Evolutionary conservation across 2,888 invertebrate genomes (phyloP).

Genomic region (Tachina grossa): DNA sequence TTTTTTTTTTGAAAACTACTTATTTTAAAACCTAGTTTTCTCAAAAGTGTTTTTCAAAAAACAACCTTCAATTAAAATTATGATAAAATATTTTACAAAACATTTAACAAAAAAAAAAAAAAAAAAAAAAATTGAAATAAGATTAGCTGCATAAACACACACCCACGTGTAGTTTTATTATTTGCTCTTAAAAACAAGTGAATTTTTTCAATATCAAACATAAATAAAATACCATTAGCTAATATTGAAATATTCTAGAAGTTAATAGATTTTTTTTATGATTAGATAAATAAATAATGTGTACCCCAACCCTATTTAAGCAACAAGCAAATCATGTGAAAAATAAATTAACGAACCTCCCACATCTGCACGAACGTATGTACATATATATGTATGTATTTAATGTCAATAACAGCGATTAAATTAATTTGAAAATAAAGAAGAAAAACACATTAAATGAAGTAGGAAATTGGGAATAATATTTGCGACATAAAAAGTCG

Average conservation of each 20-base stretch:
- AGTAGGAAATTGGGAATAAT: not conserved
- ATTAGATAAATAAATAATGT: conserved; percentile 19
- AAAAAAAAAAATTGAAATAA: not conserved
- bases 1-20: too few species aligned
- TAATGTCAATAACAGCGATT: conserved; percentile 4
- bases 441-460: not conserved
- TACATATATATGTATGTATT: not conserved
- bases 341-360: not conserved
- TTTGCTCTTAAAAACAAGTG: not conserved
- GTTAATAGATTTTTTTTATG: conserved; percentile 4
- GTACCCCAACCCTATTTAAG: not conserved
- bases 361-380: not conserved
- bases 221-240: not conserved
- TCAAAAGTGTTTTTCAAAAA: not conserved
- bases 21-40: too few species aligned
- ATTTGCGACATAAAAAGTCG: not conserved
- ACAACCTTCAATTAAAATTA: not conserved
- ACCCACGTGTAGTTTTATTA: not conserved
- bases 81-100: conserved; percentile 9
- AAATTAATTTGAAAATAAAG: not conserved
- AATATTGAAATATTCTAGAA: conserved; percentile 1
- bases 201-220: conserved; percentile 4
- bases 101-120: not conserved
- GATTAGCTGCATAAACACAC: not conserved
- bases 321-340: not conserved